Conservation (phyloP, 92 coral and sea anemone genomes). For the Epizoanthus rinbou region DNA sequence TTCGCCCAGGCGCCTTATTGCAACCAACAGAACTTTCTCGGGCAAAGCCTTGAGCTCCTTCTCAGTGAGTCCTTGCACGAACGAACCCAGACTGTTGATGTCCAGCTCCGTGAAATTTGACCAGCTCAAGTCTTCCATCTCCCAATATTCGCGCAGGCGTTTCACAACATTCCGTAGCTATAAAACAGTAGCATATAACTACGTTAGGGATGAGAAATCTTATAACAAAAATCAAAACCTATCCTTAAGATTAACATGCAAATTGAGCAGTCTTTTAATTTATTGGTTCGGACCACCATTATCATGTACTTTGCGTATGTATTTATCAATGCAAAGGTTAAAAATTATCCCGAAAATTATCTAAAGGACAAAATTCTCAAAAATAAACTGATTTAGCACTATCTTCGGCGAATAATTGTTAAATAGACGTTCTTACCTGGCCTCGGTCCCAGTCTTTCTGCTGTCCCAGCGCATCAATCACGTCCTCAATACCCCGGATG, state of each 20-base stretch:
- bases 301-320: no score
- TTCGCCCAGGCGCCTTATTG: constrained; percentile 91
- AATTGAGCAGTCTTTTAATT: no score
- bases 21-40: constrained; percentile 69
- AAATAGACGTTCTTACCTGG: no score
- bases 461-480: constrained; percentile 84
- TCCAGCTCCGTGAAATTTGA: constrained; percentile 91
- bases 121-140: constrained; percentile 78
- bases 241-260: no score
- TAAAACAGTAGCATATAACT: background rate
- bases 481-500: constrained; percentile 95
- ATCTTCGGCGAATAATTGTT: no score
- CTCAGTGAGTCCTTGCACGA: constrained; percentile 79
- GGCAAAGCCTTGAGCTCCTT: constrained; percentile 76
- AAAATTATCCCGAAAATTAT: no score
- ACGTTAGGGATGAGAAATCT: background rate
- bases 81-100: constrained; percentile 86
- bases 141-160: constrained; percentile 97
- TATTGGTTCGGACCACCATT: no score
- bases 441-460: constrained; percentile 97
- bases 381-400: no score
- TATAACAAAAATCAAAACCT: no score
- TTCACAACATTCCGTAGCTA: constrained; percentile 76
- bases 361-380: no score
- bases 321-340: no score